Conservation (phyloP, 2,888 invertebrate genomes). For the Augiades crinisus region DNA sequence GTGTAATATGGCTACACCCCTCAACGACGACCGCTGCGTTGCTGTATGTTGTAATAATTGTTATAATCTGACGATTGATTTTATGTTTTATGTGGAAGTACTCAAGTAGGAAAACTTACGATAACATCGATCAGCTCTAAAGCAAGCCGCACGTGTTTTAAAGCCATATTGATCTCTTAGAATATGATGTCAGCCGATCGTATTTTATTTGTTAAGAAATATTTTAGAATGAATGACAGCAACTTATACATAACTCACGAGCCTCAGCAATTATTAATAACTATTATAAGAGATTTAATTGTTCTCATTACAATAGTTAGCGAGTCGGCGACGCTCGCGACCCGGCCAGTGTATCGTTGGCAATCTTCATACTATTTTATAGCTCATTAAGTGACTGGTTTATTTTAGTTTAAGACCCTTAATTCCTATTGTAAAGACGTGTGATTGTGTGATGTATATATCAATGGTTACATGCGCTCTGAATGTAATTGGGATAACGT, state of each 20-base stretch:
- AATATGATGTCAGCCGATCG: constrained; percentile 51
- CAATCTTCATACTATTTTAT: constrained; percentile 72
- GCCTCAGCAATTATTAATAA: constrained; percentile 61
- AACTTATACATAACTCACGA: constrained; percentile 56
- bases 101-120: constrained; percentile 29
- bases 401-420: constrained; percentile 70
- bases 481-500: constrained; percentile 51
- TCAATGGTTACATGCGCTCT: constrained; percentile 55
- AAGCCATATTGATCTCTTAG: constrained; percentile 77
- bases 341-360: constrained; percentile 78
- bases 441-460: constrained; percentile 78
- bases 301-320: constrained; percentile 52
- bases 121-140: constrained; percentile 52
- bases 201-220: constrained; percentile 65
- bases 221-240: constrained; percentile 61
- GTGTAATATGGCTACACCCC: no score
- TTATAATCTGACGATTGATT: constrained; percentile 7
- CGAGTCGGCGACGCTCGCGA: constrained; percentile 42
- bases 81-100: constrained; percentile 29
- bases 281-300: constrained; percentile 54
- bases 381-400: constrained; percentile 79
- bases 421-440: constrained; percentile 77
- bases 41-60: no score
- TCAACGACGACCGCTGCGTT: no score
- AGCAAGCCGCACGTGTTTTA: constrained; percentile 55